Evolutionary conservation across 2,113 vertebrate species (phyloP), one percentile per base, ranked within the genome.

Genomic region (Dascyllus trimaculatus): DNA sequence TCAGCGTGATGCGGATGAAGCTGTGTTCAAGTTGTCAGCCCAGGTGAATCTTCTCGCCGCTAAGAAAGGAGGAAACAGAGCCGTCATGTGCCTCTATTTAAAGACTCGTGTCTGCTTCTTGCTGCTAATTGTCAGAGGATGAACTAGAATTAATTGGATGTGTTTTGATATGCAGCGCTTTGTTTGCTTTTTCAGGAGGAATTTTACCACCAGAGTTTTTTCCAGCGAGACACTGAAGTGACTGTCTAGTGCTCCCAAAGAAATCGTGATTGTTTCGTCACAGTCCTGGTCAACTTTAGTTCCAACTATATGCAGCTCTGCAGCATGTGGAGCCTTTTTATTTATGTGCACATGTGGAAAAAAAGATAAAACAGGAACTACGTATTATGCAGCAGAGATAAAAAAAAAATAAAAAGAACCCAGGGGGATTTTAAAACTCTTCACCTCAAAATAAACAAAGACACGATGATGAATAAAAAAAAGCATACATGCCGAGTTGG

Each of bases 391-490:
- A 71, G 68, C 52, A 19, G 2, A 71, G n/a, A 75, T 69, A 48
- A 52, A 87, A 74, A 40, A 22, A 62, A 45, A 10, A 40, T 5
- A 68, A 68, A 24, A 64, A 78, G 2, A 84, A 75, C 82, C 70
- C 48, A 49, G 26, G 70, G 53, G 69, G 17, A 9, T 51, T 75
- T 38, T 57, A 45, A 81, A 77, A 69, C 49, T n/a, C n/a, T 21
- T 80, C 19, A 67, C 53, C 72, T 75, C 19, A 82, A 75, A 66
- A 75, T 63, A 75, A 78, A 78, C 56, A 84, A 57, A 81, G 18
- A 81, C 13, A 57, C 2, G 15, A 64, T 21, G 24, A 75, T 57
- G 43, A 78, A 69, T 51, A 58, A 58, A 66, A 60, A 65, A 43
- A 35, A 35, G n/a, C 32, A 6, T 0, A 29, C 11, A 63, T 6